Evolutionary conservation across 2,113 vertebrate genomes (phyloP).

Genomic region (Ginglymostoma cirratum): DNA sequence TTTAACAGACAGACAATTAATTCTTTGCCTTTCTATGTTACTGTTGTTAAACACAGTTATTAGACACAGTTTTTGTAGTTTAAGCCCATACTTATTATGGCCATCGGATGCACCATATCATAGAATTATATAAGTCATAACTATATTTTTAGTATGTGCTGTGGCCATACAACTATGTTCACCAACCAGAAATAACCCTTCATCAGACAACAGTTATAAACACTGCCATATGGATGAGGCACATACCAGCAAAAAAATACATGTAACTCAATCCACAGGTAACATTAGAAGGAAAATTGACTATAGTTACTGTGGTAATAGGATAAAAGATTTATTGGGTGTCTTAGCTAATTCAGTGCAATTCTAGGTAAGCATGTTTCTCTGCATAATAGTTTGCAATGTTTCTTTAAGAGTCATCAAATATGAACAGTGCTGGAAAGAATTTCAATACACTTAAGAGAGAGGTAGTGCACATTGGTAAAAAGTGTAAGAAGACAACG

Average conservation of each 20-base stretch:
- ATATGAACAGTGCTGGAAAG: background rate
- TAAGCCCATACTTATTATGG: background rate
- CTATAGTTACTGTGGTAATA: background rate
- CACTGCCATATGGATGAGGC: background rate
- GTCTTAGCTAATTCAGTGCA: background rate
- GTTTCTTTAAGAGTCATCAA: background rate
- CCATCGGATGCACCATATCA: background rate
- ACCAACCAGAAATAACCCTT: background rate
- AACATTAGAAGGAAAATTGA: background rate
- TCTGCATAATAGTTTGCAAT: background rate
- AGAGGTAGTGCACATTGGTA: background rate
- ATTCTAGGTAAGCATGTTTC: background rate
- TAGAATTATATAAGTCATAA: background rate
- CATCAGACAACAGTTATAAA: background rate
- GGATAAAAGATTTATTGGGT: background rate
- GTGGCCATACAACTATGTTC: background rate
- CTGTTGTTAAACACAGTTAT: background rate
- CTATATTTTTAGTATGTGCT: background rate
- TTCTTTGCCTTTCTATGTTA: background rate
- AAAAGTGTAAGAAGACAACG: background rate
- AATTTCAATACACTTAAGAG: background rate
- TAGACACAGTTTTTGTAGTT: too few species aligned
- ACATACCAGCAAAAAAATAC: background rate
- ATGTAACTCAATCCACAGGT: background rate
- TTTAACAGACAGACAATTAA: background rate